These are phyloP conservation scores for Calameuta filiformis DNA, from an alignment of 2,888 invertebrate species.

Conservation along the genomic window DNA sequence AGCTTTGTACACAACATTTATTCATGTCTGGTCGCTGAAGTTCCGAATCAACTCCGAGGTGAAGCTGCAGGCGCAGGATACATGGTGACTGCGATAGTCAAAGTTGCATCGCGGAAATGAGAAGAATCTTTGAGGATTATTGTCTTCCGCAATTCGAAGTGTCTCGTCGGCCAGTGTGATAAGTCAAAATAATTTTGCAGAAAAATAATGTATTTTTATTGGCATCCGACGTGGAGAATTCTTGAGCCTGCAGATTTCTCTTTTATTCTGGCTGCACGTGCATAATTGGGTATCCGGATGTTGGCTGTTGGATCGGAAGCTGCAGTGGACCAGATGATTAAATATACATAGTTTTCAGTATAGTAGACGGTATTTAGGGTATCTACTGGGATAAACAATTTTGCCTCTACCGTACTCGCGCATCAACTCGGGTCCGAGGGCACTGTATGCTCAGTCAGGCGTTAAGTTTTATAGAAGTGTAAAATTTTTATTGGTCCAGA, in stretches of 20 bases:
- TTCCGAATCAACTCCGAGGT: background rate
- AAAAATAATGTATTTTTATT: background rate
- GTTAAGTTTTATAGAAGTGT: slow-evolving; percentile 55
- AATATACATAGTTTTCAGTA: slow-evolving; percentile 28
- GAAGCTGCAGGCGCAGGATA: background rate
- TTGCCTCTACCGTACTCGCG: slow-evolving; percentile 28
- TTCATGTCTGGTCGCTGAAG: background rate
- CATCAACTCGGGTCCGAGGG: background rate
- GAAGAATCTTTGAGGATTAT: background rate
- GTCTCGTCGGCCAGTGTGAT: background rate
- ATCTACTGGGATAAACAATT: slow-evolving; percentile 37
- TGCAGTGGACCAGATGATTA: slow-evolving; percentile 8
- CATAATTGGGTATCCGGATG: background rate
- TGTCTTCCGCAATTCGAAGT: background rate
- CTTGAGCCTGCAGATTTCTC: background rate
- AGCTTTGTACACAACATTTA: slow-evolving; percentile 2
- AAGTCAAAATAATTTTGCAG: background rate
- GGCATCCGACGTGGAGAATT: background rate
- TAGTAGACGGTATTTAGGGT: slow-evolving; percentile 25
- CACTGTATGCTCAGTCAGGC: slow-evolving; percentile 31
- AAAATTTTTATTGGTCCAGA: slow-evolving; percentile 64
- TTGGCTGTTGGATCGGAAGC: background rate
- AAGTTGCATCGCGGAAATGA: background rate
- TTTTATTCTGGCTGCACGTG: background rate
- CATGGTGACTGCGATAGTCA: background rate